phyloP scores from a whole-genome alignment of 2,113 vertebrate genomes.

The Vulpes ferrilata region DNA sequence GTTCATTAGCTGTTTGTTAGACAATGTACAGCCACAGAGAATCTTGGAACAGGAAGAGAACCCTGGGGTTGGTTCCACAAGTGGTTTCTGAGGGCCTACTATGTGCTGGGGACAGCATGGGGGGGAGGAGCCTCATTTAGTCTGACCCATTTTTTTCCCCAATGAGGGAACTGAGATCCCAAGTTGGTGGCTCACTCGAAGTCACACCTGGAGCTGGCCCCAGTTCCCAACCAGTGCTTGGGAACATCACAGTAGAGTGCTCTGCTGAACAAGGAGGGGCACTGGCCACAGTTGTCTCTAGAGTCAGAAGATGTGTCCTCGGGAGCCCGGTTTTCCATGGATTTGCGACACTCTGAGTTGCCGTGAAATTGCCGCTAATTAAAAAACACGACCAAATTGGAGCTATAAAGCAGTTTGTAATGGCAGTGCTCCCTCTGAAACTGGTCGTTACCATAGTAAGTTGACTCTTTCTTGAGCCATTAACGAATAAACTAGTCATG shows the following conservation, averaged over 20 bases:
- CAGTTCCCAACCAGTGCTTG: background rate
- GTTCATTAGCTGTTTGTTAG: background rate
- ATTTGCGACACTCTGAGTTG: constrained; percentile 43
- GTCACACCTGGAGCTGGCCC: background rate
- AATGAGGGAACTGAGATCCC: background rate
- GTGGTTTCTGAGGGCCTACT: background rate
- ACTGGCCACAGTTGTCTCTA: background rate
- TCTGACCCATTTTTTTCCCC: background rate
- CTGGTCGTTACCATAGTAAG: constrained; percentile 81
- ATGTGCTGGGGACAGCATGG: rapidly evolving
- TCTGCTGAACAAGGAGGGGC: background rate
- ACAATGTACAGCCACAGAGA: background rate
- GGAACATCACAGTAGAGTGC: background rate
- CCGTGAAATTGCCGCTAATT: constrained; percentile 82
- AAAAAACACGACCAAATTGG: constrained; percentile 66
- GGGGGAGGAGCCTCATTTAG: rapidly evolving
- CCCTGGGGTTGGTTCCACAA: no score
- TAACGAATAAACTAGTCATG: constrained; percentile 84
- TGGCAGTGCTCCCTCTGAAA: constrained; percentile 80
- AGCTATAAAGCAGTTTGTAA: constrained; percentile 77
- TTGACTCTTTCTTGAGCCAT: constrained; percentile 80
- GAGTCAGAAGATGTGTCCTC: constrained; percentile 14
- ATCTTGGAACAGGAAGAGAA: background rate
- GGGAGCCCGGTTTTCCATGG: constrained; percentile 59
- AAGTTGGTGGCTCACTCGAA: no score